These are phyloP conservation scores for Ametastegia equiseti DNA, from an alignment of 2,888 invertebrate species.

Conservation along the genomic window DNA sequence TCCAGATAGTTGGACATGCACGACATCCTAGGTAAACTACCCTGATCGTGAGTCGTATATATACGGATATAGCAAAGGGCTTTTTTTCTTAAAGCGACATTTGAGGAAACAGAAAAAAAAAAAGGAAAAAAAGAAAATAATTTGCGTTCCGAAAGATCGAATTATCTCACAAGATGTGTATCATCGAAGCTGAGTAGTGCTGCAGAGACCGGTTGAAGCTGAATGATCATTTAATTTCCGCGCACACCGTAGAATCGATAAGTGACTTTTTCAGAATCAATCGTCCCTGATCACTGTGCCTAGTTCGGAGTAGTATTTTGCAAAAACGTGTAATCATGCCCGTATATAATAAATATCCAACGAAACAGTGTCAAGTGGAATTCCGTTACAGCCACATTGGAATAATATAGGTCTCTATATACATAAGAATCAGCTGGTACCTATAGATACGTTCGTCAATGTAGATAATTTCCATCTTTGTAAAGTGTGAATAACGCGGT, in stretches of 20 bases:
- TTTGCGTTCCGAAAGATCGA: neutral
- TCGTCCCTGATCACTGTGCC: no score
- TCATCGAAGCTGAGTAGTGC: no score
- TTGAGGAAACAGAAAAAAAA: neutral
- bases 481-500: neutral
- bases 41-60: neutral
- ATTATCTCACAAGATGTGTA: no score
- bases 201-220: no score
- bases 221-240: no score
- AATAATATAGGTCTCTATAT: neutral
- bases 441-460: no score
- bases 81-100: neutral
- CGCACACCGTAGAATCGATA: no score
- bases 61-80: no score
- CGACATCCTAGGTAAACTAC: conserved; percentile 70
- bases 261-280: no score
- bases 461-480: neutral
- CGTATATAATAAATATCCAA: neutral
- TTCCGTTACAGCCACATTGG: neutral
- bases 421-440: neutral
- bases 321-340: neutral
- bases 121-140: neutral
- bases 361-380: conserved; percentile 16
- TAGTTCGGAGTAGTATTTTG: no score
- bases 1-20: conserved; percentile 74